Evolutionary conservation across 2,113 vertebrate species (phyloP).

Genomic region (Herpailurus yagouaroundi): DNA sequence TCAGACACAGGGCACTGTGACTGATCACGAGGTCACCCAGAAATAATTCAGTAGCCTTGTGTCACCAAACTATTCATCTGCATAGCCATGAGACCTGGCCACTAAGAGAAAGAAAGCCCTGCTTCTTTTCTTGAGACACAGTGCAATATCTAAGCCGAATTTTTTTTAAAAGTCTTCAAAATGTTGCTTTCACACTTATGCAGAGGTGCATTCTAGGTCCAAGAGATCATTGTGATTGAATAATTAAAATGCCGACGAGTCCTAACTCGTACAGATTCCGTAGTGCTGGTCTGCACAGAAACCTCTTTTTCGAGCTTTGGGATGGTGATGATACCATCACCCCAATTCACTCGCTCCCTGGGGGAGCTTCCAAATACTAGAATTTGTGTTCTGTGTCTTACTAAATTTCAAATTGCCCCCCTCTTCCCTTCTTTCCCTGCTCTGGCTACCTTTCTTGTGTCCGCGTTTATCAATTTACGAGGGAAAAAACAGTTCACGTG

Average conservation of each 20-base stretch:
- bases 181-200: not conserved
- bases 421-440: not conserved
- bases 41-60: not conserved
- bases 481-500: not conserved
- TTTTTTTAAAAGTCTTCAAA: not conserved
- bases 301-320: not conserved
- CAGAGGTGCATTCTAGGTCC: not conserved
- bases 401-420: not conserved
- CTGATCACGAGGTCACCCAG: not conserved
- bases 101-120: not conserved
- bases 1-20: not conserved
- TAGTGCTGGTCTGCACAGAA: not conserved
- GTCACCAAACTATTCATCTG: not conserved
- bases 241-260: not conserved
- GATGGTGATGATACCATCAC: too few relatives aligned
- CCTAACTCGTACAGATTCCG: not conserved
- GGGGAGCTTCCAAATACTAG: not conserved
- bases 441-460: not conserved
- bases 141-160: not conserved
- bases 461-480: not conserved
- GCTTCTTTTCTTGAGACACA: not conserved
- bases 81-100: not conserved
- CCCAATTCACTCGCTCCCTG: not conserved
- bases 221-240: not conserved
- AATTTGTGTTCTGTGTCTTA: not conserved